phyloP scores from a whole-genome alignment of 2,113 vertebrate species.

The Tylochromis polylepis region DNA sequence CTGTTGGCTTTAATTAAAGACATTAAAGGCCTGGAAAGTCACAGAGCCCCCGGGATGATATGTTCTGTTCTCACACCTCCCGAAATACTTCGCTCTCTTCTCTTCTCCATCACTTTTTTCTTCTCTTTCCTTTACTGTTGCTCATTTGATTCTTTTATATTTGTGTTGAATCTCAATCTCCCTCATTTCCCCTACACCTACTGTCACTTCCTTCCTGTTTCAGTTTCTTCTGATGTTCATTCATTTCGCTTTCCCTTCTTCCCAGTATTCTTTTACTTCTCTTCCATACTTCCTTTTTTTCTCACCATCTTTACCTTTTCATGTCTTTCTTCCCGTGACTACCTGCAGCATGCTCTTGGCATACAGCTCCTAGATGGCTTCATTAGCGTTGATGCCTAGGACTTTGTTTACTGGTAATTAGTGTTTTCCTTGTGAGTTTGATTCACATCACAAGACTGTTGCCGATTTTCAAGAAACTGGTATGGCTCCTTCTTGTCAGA shows the following conservation, averaged over 20 bases:
- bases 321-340: not conserved
- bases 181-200: not conserved
- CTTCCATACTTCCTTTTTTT: not conserved
- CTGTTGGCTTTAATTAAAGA: constrained; percentile 72
- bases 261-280: not conserved
- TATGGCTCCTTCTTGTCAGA: not conserved
- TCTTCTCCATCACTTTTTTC: not conserved
- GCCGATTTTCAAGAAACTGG: not conserved
- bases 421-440: constrained; percentile 17
- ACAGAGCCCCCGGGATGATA: constrained; percentile 44
- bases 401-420: constrained; percentile 44
- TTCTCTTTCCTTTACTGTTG: not conserved
- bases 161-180: not conserved
- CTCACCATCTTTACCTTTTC: not conserved
- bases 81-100: constrained; percentile 30
- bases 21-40: constrained; percentile 67
- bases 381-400: not conserved
- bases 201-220: not conserved
- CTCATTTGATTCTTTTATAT: constrained; percentile 5
- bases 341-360: not conserved
- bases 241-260: not conserved
- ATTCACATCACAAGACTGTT: constrained; percentile 2
- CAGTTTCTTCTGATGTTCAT: not conserved
- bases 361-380: not conserved
- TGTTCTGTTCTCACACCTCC: constrained; percentile 55